These are phyloP conservation scores for Galerucella calmariensis DNA, from an alignment of 2,888 invertebrate species.

Conservation along the genomic window DNA sequence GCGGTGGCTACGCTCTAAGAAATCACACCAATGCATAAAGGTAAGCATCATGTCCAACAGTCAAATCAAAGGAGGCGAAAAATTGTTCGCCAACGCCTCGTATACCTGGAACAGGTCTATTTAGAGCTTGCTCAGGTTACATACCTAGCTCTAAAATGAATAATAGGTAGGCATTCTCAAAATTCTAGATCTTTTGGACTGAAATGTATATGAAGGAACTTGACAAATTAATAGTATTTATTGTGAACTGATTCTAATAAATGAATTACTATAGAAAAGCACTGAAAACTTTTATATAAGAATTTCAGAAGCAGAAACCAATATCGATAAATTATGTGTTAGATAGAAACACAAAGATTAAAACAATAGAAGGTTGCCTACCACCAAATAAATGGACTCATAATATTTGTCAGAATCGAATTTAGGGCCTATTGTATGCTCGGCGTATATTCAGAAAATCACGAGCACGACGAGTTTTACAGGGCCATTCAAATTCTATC, in stretches of 20 bases:
- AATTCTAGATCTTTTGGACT: too few relatives aligned
- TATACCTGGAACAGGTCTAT: too few relatives aligned
- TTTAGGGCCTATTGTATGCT: conserved; percentile 29
- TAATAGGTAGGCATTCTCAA: too few relatives aligned
- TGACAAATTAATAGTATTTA: too few relatives aligned
- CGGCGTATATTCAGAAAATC: conserved; percentile 18
- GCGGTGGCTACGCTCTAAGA: too few relatives aligned
- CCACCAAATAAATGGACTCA: conserved; percentile 28
- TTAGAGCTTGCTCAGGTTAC: too few relatives aligned
- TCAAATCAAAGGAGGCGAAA: too few relatives aligned
- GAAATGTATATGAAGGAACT: too few relatives aligned
- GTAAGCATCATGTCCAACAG: too few relatives aligned
- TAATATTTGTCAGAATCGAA: conserved; percentile 26
- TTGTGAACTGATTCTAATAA: not conserved
- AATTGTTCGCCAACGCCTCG: too few relatives aligned
- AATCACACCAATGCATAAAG: too few relatives aligned
- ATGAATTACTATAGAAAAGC: not conserved
- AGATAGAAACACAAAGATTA: conserved; percentile 31
- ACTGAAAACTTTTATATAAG: not conserved
- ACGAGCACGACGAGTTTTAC: conserved; percentile 23
- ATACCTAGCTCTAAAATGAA: too few relatives aligned
- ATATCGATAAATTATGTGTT: conserved; percentile 17
- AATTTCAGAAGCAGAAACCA: conserved; percentile 15
- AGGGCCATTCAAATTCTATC: conserved; percentile 20
- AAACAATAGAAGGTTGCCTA: conserved; percentile 25